These are phyloP conservation scores for Acrocephalus arundinaceus DNA, from an alignment of 2,113 vertebrate species.

Conservation along the genomic window DNA sequence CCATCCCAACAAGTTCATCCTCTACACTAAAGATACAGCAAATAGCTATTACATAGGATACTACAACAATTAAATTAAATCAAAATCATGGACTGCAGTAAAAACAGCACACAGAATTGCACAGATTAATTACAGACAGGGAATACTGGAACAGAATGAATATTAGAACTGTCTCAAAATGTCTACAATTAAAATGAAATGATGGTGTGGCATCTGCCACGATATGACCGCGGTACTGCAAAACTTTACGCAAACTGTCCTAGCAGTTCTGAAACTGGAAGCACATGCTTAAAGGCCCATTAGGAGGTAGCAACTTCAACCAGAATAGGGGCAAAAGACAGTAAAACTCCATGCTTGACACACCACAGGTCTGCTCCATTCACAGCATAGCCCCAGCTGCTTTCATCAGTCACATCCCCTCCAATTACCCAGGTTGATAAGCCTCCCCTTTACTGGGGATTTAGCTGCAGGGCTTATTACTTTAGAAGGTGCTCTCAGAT, in stretches of 20 bases:
- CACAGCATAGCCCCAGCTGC: not conserved
- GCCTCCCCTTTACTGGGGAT: not conserved
- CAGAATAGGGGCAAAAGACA: not conserved
- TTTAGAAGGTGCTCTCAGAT: not conserved
- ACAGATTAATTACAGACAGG: not conserved
- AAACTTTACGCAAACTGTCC: not conserved
- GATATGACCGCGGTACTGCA: accelerated
- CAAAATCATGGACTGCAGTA: not conserved
- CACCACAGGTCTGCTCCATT: not conserved
- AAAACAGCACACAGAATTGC: not conserved
- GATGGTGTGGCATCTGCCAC: not conserved
- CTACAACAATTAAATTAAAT: not conserved
- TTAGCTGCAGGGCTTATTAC: not conserved
- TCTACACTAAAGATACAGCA: not conserved
- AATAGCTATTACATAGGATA: not conserved
- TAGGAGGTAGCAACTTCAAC: not conserved
- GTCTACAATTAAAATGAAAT: not conserved
- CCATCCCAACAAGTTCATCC: not conserved
- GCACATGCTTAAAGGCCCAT: not conserved
- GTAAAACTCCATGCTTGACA: not conserved
- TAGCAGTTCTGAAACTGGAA: not conserved
- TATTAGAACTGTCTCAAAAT: not conserved
- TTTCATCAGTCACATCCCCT: not conserved
- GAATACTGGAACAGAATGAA: not conserved
- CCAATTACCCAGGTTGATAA: not conserved